Evolutionary conservation across 2,113 vertebrate species (phyloP).

Genomic region (Bos javanicus): DNA sequence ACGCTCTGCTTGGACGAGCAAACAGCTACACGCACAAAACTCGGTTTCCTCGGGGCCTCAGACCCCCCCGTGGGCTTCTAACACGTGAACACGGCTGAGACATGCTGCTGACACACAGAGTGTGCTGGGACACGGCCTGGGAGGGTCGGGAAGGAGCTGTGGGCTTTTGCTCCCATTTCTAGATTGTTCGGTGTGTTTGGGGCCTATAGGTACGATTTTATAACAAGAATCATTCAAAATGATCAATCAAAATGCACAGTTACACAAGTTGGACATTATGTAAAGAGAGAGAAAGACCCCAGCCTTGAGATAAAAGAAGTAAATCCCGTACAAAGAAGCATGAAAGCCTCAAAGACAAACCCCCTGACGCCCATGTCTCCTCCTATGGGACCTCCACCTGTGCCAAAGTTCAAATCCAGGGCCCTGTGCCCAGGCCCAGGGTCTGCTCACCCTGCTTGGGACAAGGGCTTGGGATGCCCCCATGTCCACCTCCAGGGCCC

Average conservation of each 20-base stretch:
- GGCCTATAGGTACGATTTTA: not conserved
- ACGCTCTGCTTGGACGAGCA: not conserved
- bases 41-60: not conserved
- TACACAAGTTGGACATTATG: not conserved
- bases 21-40: not conserved
- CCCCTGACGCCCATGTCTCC: not conserved
- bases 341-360: not conserved
- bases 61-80: too few species aligned
- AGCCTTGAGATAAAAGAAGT: not conserved
- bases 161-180: not conserved
- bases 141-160: not conserved
- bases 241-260: not conserved
- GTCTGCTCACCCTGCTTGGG: fast-evolving
- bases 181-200: not conserved
- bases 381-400: not conserved
- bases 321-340: not conserved
- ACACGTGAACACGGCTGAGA: not conserved
- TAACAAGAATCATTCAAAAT: not conserved
- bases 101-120: fast-evolving
- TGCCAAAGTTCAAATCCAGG: not conserved
- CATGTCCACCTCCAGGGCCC: not conserved
- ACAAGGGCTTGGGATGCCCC: fast-evolving
- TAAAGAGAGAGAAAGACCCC: not conserved
- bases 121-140: fast-evolving
- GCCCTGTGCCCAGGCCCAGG: too few species aligned